These are phyloP conservation scores for Hipposideros larvatus DNA, from an alignment of 2,797 vertebrate genomes.

Conservation along the genomic window DNA sequence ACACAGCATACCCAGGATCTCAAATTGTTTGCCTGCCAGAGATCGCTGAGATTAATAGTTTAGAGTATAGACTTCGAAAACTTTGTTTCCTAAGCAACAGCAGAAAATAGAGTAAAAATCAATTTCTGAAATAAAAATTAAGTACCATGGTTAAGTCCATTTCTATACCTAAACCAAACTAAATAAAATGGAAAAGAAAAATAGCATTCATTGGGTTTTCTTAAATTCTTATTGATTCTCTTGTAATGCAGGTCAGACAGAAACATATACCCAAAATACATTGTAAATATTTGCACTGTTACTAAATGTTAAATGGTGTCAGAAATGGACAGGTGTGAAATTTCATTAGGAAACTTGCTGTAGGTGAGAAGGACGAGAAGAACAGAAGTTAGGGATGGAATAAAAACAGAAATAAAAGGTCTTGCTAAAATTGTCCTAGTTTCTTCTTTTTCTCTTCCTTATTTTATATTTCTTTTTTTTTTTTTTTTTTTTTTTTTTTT, in stretches of 20 bases:
- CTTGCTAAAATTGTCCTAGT: slow-evolving; percentile 42
- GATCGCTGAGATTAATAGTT: slow-evolving; percentile 69
- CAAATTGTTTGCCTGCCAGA: slow-evolving; percentile 64
- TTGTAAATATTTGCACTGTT: slow-evolving; percentile 47
- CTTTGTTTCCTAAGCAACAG: slow-evolving; percentile 80
- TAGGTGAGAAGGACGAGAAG: slow-evolving; percentile 67
- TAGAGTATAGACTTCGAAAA: slow-evolving; percentile 63
- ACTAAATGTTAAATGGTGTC: slow-evolving; percentile 64
- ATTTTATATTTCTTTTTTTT: neutral
- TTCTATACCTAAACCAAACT: slow-evolving; percentile 72
- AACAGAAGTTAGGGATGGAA: slow-evolving; percentile 59
- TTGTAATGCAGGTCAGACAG: slow-evolving; percentile 43
- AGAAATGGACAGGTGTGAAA: slow-evolving; percentile 55
- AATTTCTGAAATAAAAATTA: slow-evolving; percentile 88
- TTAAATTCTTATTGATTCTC: slow-evolving; percentile 68
- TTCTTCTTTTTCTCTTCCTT: slow-evolving; percentile 43
- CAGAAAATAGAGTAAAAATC: slow-evolving; percentile 86
- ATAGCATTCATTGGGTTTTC: slow-evolving; percentile 70
- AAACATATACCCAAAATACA: slow-evolving; percentile 60
- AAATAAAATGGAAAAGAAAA: slow-evolving; percentile 76
- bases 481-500: rapidly evolving
- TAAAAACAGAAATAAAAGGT: slow-evolving; percentile 63
- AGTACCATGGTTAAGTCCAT: slow-evolving; percentile 80
- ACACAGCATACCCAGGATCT: neutral
- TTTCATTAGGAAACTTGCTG: slow-evolving; percentile 78